Percentiles rank a stretch among this genome's conserved stretches.
These are phyloP conservation scores for Chrysemys picta DNA, from an alignment of 2,113 vertebrate genomes.

Conservation along the genomic window DNA sequence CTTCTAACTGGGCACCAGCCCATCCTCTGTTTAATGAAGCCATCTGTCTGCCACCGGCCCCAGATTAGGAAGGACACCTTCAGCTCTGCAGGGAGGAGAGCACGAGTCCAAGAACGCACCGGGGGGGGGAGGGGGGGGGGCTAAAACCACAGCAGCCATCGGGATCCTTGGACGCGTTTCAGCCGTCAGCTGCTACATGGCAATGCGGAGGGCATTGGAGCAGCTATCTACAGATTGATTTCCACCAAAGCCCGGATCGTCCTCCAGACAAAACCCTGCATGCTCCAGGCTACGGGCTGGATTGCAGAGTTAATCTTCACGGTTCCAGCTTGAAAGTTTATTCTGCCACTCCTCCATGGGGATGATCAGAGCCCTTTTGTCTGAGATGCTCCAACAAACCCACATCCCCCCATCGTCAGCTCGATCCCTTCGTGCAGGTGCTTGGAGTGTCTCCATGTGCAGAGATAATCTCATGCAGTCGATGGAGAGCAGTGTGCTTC, in stretches of 20 bases:
- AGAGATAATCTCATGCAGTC: neutral
- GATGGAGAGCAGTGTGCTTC: neutral
- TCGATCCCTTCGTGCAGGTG: neutral
- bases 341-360: neutral
- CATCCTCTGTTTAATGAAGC: neutral
- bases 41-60: neutral
- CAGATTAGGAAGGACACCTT: neutral
- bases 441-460: neutral
- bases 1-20: neutral
- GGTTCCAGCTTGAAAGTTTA: neutral
- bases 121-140: neutral
- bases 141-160: neutral
- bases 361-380: neutral
- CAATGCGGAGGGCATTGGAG: neutral
- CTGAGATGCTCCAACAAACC: neutral
- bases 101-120: neutral
- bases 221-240: neutral
- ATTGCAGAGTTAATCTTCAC: neutral
- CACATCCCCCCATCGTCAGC: neutral
- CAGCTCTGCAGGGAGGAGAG: neutral
- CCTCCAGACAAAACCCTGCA: neutral
- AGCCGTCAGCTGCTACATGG: neutral
- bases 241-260: accelerated
- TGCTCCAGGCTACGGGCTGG: neutral
- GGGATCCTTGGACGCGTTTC: neutral